Base-by-base conservation (phyloP, 2,888 invertebrate species). In the Linnaemya vulpina region DNA sequence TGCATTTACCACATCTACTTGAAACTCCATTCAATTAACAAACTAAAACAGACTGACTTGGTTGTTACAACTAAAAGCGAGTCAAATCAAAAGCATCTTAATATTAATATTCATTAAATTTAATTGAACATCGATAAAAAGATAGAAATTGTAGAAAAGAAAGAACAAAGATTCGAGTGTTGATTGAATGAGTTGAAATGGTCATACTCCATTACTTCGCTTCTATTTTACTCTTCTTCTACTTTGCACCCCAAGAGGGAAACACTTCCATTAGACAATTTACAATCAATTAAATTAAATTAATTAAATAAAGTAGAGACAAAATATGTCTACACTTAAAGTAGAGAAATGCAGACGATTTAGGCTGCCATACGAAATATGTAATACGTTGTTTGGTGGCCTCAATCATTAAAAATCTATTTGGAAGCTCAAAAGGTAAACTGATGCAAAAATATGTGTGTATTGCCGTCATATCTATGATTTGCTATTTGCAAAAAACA, bases 31-130 rank as follows among this genome's bases (percentile, higher is more conserved):
- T 51, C 67, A 76, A 82, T 70, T 70, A 70, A 62, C 22, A 67
- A 67, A 62, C 51, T 53, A 25, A 60, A 75, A 53, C 55, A 55
- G 25, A 25, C 65, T 79, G 25, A 25, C 60, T 83, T 51, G 63
- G 67, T 68, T 17, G 63, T 71, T 40, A 43, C 17, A 53, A 20
- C 17, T 25, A 49, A 78, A 78, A 78, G 43, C 22, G 71, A 76
- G 58, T 35, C 60, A 63, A 81, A 84, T 75, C 70, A 76, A 80
- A 83, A 76, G 62, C 84, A 77, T 74, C 82, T 86, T 87, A 86
- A 82, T 86, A 87, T 86, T 87, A 87, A 82, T 79, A 75, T 77
- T 82, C 82, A 86, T 87, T 87, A 82, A 84, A 84, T 84, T 82
- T 79, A 80, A 83, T 80, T 84, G 82, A 81, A 86, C 75, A 85